These are phyloP conservation scores for Oceanites oceanicus DNA, from an alignment of 2,113 vertebrate species.

Conservation along the genomic window DNA sequence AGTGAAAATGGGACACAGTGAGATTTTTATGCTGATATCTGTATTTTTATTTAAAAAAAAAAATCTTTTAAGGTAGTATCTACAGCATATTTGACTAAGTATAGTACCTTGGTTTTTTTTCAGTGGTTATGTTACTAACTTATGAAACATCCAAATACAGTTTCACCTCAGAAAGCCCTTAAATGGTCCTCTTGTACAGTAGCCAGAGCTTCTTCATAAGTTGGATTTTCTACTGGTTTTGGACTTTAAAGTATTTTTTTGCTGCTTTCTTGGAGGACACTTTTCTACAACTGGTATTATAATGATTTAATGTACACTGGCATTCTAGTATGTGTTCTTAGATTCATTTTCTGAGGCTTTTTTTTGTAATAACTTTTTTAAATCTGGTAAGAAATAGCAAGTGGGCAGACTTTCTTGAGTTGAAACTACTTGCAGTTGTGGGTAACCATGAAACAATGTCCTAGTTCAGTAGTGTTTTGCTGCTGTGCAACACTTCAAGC, in stretches of 20 bases:
- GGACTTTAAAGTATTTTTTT: not conserved
- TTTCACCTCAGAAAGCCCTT: not conserved
- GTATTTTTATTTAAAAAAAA: not conserved
- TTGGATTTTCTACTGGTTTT: not conserved
- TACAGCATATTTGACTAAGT: not conserved
- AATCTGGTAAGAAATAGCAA: not conserved
- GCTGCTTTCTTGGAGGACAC: not conserved
- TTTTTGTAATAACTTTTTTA: not conserved
- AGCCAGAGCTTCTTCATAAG: not conserved
- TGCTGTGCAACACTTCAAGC: fast-evolving
- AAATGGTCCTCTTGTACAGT: not conserved
- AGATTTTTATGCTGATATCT: not conserved
- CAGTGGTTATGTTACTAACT: not conserved
- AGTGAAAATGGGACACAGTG: not conserved
- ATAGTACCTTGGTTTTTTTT: not conserved
- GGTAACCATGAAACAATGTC: not conserved
- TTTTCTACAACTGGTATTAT: not conserved
- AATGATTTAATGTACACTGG: not conserved
- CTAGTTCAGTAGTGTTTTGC: not conserved
- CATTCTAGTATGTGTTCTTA: not conserved
- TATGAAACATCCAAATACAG: not conserved
- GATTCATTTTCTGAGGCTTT: not conserved
- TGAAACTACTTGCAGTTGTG: not conserved
- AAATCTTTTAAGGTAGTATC: not conserved
- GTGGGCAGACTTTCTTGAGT: not conserved